Conservation (phyloP, 2,113 vertebrate species). For the Uropsilus gracilis region DNA sequence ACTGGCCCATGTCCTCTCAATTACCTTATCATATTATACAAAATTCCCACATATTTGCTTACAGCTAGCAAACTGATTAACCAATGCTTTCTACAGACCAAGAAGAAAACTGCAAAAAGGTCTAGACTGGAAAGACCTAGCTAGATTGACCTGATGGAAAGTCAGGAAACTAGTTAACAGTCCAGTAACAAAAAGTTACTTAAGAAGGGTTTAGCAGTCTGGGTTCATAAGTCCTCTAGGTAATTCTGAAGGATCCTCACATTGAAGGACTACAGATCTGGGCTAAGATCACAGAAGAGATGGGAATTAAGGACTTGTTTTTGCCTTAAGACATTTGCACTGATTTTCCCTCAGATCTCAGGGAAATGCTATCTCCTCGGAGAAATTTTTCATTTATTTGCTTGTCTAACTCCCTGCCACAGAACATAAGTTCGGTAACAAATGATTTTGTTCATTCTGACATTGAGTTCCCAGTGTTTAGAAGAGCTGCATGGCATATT, state of each 20-base stretch:
- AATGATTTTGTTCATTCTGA: not conserved
- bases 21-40: not conserved
- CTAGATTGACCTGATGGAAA: not conserved
- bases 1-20: not conserved
- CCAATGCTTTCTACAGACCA: not conserved
- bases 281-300: not conserved
- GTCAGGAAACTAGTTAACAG: not conserved
- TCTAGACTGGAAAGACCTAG: not conserved
- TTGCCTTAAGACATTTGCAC: not conserved
- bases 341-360: not conserved
- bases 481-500: not conserved
- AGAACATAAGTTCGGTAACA: not conserved
- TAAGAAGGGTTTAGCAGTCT: not conserved
- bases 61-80: not conserved
- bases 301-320: not conserved
- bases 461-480: not conserved
- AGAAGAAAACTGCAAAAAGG: not conserved
- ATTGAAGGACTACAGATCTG: not conserved
- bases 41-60: not conserved
- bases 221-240: not conserved
- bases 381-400: constrained; percentile 12
- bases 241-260: not conserved
- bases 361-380: not conserved
- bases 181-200: not conserved
- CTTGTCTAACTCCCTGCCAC: not conserved